Base-by-base conservation (phyloP, 2,113 vertebrate genomes). In the Dicaeum eximium region DNA sequence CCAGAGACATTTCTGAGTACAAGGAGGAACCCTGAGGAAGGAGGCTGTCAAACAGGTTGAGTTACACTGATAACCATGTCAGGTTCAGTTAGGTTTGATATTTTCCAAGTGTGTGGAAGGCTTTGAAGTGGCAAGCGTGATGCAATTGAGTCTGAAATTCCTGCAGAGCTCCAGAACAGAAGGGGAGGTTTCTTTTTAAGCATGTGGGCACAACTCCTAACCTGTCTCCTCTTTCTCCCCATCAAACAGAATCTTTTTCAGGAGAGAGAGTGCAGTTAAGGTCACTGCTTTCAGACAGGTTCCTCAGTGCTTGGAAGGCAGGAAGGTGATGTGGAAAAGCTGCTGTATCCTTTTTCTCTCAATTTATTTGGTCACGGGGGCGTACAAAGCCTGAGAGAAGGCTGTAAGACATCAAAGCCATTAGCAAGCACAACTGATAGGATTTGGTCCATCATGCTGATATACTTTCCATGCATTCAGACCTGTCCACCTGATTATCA, bases 101-200 rank as follows among this genome's bases (percentile, higher is more conserved):
- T 81, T 87, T 95, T 95, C 84, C 62, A 90, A 92, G 74, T 51
- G 30, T 90, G 50, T 5, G 13, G 78, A 95, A 89, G 91, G 84
- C 81, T 90, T 92, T 90, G 70, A 93, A 92, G 75, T 73, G 66
- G 73, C 87, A 92, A 96, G 47, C 8, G 0, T 77, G 58, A 92
- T 87, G 40, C 78, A 89, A 80, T 70, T 20, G 38, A 89, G 35
- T 62, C 87, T 90, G 84, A 93, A 92, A 50, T 53, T 90, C 66
- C 37, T 30, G 27, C 14, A 10, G 50, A 72, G 37, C 0, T 90
- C 79, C 81, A 50, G 66, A 87, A 37, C 45, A 81, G 40, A 87
- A 84, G n/a, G 45, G 27, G 16, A 88, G 15, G 28, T 27, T 81
- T 86, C 77, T 69, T 74, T 51, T 56, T 47, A 75, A 81, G 65